Evolutionary conservation across 2,797 vertebrate genomes (phyloP).

Genomic region (Chromobotia macracanthus): DNA sequence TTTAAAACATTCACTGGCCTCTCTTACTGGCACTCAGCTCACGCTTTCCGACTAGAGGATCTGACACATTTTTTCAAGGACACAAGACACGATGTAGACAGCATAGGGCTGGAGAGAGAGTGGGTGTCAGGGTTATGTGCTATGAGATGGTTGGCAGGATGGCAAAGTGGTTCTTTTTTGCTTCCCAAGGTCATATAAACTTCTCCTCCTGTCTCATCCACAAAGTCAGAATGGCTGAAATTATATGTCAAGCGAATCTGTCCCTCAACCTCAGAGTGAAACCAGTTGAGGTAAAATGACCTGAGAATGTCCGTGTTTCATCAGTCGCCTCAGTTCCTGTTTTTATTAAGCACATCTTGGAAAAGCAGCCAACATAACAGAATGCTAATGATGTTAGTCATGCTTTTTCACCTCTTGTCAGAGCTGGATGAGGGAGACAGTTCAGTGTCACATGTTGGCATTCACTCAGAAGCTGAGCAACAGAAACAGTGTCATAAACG

Average conservation of each 20-base stretch:
- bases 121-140: conserved; percentile 23
- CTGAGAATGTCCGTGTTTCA: conserved; percentile 15
- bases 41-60: conserved; percentile 18
- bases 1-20: conserved; percentile 51
- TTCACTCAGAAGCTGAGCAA: conserved; percentile 14
- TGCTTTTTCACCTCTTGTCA: conserved; percentile 36
- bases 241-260: conserved; percentile 11
- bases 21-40: conserved; percentile 25
- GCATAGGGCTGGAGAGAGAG: not conserved
- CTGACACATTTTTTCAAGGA: conserved; percentile 40
- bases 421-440: conserved; percentile 14
- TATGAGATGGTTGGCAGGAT: conserved; percentile 20
- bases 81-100: not conserved
- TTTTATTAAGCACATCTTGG: conserved; percentile 28
- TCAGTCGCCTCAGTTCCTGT: conserved; percentile 4
- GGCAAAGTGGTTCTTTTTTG: conserved; percentile 17
- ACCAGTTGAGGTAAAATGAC: conserved; percentile 39
- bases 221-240: not conserved
- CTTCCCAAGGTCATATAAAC: conserved; percentile 19
- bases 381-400: conserved; percentile 43
- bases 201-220: conserved; percentile 39
- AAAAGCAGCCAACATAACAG: conserved; percentile 45
- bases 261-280: conserved; percentile 28
- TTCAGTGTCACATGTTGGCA: conserved; percentile 35
- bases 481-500: conserved; percentile 17